Evolutionary conservation across 2,113 vertebrate genomes (phyloP), one percentile per base, ranked within the genome.

Genomic region (Smithornis capensis): DNA sequence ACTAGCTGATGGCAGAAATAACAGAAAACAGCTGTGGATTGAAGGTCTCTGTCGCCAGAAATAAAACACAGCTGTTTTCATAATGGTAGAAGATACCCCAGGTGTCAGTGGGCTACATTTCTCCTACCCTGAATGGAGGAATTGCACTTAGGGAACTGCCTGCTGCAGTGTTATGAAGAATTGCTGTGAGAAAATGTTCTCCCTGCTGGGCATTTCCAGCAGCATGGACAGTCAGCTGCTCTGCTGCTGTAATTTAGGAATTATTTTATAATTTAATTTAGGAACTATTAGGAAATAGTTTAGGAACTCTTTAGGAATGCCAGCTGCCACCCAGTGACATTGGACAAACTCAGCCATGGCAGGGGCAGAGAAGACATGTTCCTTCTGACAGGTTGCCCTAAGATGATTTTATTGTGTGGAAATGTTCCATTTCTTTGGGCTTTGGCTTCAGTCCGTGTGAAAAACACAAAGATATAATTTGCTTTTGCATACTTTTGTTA

Each of bases 251-350:
- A 69, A 59, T 42, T 14, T 42, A 42, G 42, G 42, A 42, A 42
- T 42, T n/a, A n/a, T n/a, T n/a, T n/a, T n/a, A n/a, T n/a, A n/a
- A n/a, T n/a, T n/a, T n/a, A n/a, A n/a, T n/a, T n/a, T n/a, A n/a
- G n/a, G n/a, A n/a, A n/a, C n/a, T n/a, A n/a, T n/a, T n/a, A n/a
- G n/a, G n/a, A n/a, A n/a, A n/a, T n/a, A n/a, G 14, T 42, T 14
- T 14, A 42, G 42, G 42, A 86, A 59, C 52, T 31, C 3, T 10
- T 28, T 7, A 33, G 80, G 73, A 91, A 67, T 0, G 1, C 2
- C 47, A 75, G 17, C 50, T 3, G 17, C 45, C 2, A 2, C 38
- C 3, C 2, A 38, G 59, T 28, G 70, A 28, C 3, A 2, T 3
- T 45, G 68, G 42, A 57, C 50, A 84, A 75, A 57, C 38, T 35